Conservation (phyloP, 2,888 invertebrate species). For the Elmis aenea region DNA sequence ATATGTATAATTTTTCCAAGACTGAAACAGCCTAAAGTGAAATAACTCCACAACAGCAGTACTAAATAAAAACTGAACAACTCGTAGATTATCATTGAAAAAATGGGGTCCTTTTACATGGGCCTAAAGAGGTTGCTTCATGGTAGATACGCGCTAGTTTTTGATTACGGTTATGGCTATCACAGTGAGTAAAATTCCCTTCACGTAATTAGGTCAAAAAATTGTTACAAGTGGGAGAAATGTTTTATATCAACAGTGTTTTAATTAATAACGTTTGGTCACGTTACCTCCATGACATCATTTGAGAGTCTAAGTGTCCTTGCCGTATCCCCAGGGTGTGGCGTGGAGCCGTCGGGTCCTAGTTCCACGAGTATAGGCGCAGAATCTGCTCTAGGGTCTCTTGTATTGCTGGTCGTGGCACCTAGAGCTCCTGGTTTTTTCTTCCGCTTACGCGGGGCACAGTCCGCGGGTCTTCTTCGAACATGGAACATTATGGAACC, state of each 20-base stretch:
- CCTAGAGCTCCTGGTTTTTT: conserved; percentile 56
- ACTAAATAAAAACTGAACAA: too few species aligned
- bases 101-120: too few species aligned
- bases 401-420: conserved; percentile 51
- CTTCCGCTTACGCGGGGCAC: conserved; percentile 86
- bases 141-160: too few species aligned
- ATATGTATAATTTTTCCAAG: too few species aligned
- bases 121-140: too few species aligned
- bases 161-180: too few species aligned
- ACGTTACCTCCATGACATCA: conserved; percentile 62
- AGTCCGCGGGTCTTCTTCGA: conserved; percentile 85
- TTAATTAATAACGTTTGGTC: not conserved
- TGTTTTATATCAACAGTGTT: not conserved
- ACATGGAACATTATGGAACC: conserved; percentile 98
- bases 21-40: too few species aligned
- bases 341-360: conserved; percentile 70
- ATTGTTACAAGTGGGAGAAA: too few species aligned
- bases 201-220: too few species aligned
- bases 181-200: too few species aligned
- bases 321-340: conserved; percentile 56
- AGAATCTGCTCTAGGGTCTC: conserved; percentile 55
- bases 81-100: too few species aligned
- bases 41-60: too few species aligned
- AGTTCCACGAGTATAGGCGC: conserved; percentile 72
- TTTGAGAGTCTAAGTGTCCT: conserved; percentile 58